These are phyloP conservation scores for Fringilla coelebs DNA, from an alignment of 2,797 vertebrate species.

Conservation along the genomic window DNA sequence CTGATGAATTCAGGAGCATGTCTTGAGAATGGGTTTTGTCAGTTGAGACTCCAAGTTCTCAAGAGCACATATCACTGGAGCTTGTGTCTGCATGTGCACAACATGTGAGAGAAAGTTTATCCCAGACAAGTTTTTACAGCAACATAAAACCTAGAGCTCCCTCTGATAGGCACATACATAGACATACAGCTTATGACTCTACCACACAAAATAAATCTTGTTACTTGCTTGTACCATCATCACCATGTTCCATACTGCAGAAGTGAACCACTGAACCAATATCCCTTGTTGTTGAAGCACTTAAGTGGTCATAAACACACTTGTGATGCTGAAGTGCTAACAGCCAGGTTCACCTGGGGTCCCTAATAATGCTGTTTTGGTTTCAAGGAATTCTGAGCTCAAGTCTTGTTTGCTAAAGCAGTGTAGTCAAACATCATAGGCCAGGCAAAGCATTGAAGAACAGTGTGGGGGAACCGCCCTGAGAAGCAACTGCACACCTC, in stretches of 20 bases:
- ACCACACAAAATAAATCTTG: neutral
- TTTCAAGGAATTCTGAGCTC: conserved; percentile 1
- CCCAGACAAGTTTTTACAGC: neutral
- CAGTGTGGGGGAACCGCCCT: neutral
- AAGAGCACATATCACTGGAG: neutral
- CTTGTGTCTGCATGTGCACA: neutral
- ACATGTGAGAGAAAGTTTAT: neutral
- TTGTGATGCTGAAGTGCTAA: neutral
- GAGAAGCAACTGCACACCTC: neutral
- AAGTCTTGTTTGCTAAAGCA: neutral
- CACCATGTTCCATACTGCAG: neutral
- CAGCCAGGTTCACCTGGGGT: neutral
- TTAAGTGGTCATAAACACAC: neutral
- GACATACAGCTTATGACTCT: neutral
- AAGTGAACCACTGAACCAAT: neutral
- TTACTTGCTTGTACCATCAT: neutral
- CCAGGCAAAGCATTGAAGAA: neutral
- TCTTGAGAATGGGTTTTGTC: neutral
- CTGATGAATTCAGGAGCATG: neutral
- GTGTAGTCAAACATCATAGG: neutral
- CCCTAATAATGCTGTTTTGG: neutral
- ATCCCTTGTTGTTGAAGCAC: neutral
- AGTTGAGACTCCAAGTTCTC: neutral
- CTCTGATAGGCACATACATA: neutral
- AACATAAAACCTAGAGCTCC: neutral